phyloP scores from a whole-genome alignment of 92 coral and sea anemone species.

The Zoanthus sociatus region DNA sequence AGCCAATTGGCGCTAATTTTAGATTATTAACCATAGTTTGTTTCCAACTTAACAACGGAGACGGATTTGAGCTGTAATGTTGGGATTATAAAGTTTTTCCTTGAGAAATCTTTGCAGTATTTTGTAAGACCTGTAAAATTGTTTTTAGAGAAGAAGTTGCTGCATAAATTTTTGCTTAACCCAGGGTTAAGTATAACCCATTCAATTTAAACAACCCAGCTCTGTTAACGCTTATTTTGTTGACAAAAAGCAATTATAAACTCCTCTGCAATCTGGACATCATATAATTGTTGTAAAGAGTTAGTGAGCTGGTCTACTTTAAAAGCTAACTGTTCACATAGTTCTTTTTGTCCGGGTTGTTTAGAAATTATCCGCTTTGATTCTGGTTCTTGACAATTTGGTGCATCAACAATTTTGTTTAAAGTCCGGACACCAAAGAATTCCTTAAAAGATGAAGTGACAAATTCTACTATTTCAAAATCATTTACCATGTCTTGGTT shows the following conservation, averaged over 20 bases:
- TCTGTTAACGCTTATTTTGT: neutral
- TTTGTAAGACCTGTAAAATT: no score
- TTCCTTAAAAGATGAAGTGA: slow-evolving; percentile 65
- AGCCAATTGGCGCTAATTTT: no score
- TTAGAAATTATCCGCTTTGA: neutral
- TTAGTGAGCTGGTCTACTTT: slow-evolving; percentile 6
- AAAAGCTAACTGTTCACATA: neutral
- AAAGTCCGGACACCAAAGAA: slow-evolving; percentile 78
- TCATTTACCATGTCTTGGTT: slow-evolving; percentile 65
- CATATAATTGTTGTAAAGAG: slow-evolving; percentile 1
- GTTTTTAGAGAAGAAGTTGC: no score
- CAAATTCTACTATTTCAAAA: slow-evolving; percentile 88
- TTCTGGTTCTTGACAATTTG: neutral
- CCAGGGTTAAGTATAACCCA: no score
- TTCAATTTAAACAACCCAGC: neutral
- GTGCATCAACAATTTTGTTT: slow-evolving; percentile 18
- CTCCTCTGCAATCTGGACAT: slow-evolving; percentile 35
- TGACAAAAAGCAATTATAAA: slow-evolving; percentile 8
- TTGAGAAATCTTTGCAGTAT: no score
- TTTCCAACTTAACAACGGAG: no score
- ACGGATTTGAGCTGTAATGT: no score
- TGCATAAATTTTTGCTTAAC: no score
- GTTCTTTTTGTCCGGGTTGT: neutral
- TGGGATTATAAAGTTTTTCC: no score
- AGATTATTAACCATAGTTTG: no score